Evolutionary conservation across 2,113 vertebrate species (phyloP).

Genomic region (Gobiocypris rarus): DNA sequence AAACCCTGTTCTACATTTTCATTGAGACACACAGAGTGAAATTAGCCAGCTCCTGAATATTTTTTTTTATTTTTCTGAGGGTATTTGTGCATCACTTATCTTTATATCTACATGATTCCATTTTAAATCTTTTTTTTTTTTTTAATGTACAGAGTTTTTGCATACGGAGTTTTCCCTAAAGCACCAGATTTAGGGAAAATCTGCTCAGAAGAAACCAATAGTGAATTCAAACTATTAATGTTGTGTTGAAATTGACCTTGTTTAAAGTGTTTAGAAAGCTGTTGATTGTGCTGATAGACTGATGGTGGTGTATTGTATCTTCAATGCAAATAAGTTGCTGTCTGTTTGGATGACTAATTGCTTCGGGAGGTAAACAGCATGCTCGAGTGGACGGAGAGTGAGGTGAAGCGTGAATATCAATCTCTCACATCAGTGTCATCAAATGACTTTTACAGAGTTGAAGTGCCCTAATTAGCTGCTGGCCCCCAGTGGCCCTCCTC

Average conservation of each 20-base stretch:
- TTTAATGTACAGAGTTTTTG: background rate
- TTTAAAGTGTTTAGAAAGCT: slow-evolving; percentile 27
- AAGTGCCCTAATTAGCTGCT: slow-evolving; percentile 71
- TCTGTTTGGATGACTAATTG: slow-evolving; percentile 71
- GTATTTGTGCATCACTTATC: background rate
- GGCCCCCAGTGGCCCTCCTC: slow-evolving; percentile 50
- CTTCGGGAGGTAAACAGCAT: slow-evolving; percentile 73
- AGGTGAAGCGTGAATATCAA: slow-evolving; percentile 80
- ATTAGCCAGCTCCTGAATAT: background rate
- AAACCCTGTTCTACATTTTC: too few species aligned
- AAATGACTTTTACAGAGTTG: slow-evolving; percentile 76
- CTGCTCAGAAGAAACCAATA: background rate
- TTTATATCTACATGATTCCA: background rate
- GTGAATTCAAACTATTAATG: slow-evolving; percentile 10
- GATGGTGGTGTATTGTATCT: background rate
- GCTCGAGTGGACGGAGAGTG: slow-evolving; percentile 71
- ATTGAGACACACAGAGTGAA: background rate
- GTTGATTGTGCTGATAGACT: slow-evolving; percentile 16
- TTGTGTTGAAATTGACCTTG: slow-evolving; percentile 42
- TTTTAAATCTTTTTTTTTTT: background rate
- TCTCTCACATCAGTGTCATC: slow-evolving; percentile 78
- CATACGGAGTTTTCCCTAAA: background rate
- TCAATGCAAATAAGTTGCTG: slow-evolving; percentile 47
- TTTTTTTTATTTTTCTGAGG: background rate
- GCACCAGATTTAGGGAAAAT: too few species aligned